phyloP scores from a whole-genome alignment of 2,888 invertebrate species.

The Lamproptera curius region DNA sequence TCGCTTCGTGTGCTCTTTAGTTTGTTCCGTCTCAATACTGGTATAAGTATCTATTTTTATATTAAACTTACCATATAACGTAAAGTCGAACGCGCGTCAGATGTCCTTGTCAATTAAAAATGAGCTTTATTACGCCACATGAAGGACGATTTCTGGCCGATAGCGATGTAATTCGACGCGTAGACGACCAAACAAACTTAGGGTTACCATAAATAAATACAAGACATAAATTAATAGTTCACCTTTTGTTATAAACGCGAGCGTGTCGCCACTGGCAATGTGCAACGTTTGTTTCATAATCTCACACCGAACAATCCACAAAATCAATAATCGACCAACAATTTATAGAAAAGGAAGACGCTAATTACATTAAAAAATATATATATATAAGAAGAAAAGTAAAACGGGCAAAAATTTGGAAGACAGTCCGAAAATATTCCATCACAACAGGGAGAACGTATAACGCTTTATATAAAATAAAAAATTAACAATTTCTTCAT shows the following conservation, averaged over 20 bases:
- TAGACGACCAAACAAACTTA: slow-evolving; percentile 12
- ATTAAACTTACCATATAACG: slow-evolving; percentile 34
- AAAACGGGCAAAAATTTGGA: slow-evolving; percentile 45
- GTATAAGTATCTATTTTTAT: slow-evolving; percentile 39
- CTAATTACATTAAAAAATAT: slow-evolving; percentile 32
- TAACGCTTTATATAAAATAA: slow-evolving; percentile 21
- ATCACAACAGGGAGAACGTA: slow-evolving; percentile 5
- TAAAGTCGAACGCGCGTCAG: slow-evolving; percentile 34
- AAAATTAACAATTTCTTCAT: slow-evolving; percentile 24
- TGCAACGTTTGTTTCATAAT: slow-evolving; percentile 54
- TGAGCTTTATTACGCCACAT: not conserved
- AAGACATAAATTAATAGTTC: slow-evolving; percentile 71
- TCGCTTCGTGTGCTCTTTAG: slow-evolving; percentile 57
- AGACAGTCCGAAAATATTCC: slow-evolving; percentile 42
- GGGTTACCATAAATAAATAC: slow-evolving; percentile 35
- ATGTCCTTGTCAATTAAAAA: slow-evolving; percentile 27
- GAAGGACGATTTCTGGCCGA: not conserved
- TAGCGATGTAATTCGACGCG: not conserved
- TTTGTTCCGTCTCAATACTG: slow-evolving; percentile 63
- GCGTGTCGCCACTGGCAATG: slow-evolving; percentile 51
- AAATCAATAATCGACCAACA: slow-evolving; percentile 24
- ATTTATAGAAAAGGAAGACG: slow-evolving; percentile 38
- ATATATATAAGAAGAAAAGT: too few species aligned
- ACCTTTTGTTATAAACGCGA: slow-evolving; percentile 63
- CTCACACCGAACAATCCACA: slow-evolving; percentile 15